Base-by-base conservation (phyloP, 2,888 invertebrate species). In the Hyppa rectilinea region DNA sequence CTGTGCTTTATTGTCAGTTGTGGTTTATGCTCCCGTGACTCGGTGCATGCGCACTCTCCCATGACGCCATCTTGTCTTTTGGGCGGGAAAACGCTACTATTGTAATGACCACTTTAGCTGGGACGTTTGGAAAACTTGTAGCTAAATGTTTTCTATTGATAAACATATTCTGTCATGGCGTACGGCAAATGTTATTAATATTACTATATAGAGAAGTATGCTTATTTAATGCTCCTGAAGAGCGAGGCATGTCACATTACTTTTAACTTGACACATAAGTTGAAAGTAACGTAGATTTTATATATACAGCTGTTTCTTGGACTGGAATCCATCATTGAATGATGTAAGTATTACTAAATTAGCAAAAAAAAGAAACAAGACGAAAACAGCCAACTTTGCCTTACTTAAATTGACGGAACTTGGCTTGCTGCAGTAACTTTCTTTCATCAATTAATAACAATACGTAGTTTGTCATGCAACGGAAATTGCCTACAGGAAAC, bases 61-160 rank as follows among this genome's bases (percentile, higher is more conserved):
- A 96, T 95, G 94, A 95, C 93, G 92, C 90, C 88, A 89, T 92
- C 89, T 91, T 91, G 80, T 84, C 87, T 90, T 93, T 94, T 92
- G 90, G 94, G 93, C 93, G 94, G 95, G 92, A 93, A 94, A 93
- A 90, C 75, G 85, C 75, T 69, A 65, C 71, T 65, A 67, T 58
- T 50, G 45, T 78, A 80, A 82, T 80, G 62, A 64, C 23, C 67
- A 82, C 64, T 80, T 77, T 61, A 65, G 59, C 68, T 75, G 59
- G 68, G 53, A 73, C 65, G 56, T 50, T 58, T 63, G 59, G 66
- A 71, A 71, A 70, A 75, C 43, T 58, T 52, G 23, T 43, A 26
- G 45, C 5, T 50, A 50, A 31, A n/a, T 14, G 43, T 31, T 71
- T 45, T 43, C 2, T 5, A n/a, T 50, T 47, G 23, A 2, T 26